Evolutionary conservation across 2,797 vertebrate species (phyloP).

Genomic region (Denticeps clupeoides): DNA sequence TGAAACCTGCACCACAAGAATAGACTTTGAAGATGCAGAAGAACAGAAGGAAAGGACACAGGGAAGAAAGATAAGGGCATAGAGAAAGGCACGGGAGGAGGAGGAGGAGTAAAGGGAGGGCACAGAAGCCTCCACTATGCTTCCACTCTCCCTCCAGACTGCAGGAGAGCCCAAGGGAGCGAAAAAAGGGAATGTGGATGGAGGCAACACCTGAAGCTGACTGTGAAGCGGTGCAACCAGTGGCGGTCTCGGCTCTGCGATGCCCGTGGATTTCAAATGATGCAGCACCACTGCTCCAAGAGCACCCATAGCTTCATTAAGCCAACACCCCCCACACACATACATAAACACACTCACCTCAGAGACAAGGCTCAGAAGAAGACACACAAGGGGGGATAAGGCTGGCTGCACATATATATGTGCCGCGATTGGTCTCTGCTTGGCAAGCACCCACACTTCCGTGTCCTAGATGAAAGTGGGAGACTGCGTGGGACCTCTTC

Average conservation of each 20-base stretch:
- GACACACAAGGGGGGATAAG: constrained; percentile 6
- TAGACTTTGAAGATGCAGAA: too few relatives aligned
- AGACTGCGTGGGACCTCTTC: neutral
- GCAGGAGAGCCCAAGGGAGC: constrained; percentile 4
- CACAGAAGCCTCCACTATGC: too few relatives aligned
- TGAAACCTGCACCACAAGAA: too few relatives aligned
- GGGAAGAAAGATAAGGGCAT: too few relatives aligned
- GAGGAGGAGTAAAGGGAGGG: constrained; percentile 8
- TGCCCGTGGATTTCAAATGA: constrained; percentile 7
- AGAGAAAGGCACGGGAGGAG: too few relatives aligned
- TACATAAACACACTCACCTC: constrained; percentile 5
- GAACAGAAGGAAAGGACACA: too few relatives aligned
- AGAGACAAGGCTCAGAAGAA: constrained; percentile 7
- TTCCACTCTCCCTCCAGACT: too few relatives aligned
- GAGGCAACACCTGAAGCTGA: constrained; percentile 11
- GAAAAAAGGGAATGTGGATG: constrained; percentile 8
- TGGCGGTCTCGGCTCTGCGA: neutral
- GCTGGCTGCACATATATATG: constrained; percentile 19
- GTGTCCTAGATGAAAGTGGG: constrained; percentile 13
- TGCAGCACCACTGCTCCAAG: constrained; percentile 8
- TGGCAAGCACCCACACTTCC: neutral
- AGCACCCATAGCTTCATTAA: constrained; percentile 23
- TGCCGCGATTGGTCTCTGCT: neutral
- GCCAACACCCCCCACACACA: constrained; percentile 8
- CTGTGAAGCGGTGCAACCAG: constrained; percentile 2